Evolutionary conservation across 2,113 vertebrate genomes (phyloP), one percentile per base, ranked within the genome.

Genomic region (Callipepla squamata): DNA sequence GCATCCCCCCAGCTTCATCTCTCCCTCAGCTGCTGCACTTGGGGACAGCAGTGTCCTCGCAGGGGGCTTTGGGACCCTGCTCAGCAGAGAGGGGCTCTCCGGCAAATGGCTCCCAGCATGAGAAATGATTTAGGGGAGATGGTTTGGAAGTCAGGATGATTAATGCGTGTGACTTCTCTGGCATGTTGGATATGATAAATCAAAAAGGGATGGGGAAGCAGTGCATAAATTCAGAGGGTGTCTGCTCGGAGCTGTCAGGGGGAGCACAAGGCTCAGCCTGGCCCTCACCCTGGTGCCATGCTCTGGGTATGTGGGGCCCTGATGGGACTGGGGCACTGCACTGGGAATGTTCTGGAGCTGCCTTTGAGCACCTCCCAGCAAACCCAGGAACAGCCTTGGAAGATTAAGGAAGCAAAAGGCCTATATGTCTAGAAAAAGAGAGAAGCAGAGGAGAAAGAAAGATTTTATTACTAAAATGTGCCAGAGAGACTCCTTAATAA

Each of bases 401-500:
- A 28, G 87, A 23, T 28, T 73, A 84, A n/a, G 42, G 68, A 78
- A 80, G 80, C 5, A 6, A 70, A n/a, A 75, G 87, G 85, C 32
- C 69, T 47, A 9, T 0, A 7, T 14, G 74, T 53, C 51, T 66
- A 23, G 53, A 47, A 61, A 32, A 61, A 45, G 74, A 80, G 72
- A 61, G 74, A 61, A 74, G 65, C 11, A 44, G 2, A 23, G 23
- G 44, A 62, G 40, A 51, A 72, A 88, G 84, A 86, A 76, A 95
- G 92, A 73, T 96, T 97, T 95, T 96, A 95, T 94, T 96, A 95
- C 95, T 96, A 94, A 96, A 96, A 97, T 95, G 96, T 97, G 95
- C 96, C 97, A 95, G 96, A 65, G 91, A 96, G 93, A 62, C 95
- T 95, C 96, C 96, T 97, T 98, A 98, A 97, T 97, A 97, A 98